Evolutionary conservation across 1,140 invertebrate species (phyloP), one percentile per base, ranked within the genome.

Genomic region (Monomorium pharaonis): DNA sequence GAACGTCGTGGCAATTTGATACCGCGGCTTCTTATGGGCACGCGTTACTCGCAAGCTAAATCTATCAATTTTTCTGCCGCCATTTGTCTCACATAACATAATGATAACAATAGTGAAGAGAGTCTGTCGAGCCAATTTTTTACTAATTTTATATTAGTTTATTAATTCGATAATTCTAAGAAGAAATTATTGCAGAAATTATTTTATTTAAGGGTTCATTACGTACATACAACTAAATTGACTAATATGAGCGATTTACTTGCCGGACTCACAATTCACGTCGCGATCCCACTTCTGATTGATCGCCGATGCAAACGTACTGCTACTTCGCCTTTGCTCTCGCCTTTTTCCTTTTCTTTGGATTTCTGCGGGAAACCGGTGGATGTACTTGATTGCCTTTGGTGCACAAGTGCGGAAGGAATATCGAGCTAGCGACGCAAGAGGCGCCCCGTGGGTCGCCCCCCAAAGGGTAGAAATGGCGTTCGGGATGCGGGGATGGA

Each of bases 351-450:
- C 24, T 81, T 44, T 27, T 30, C 37, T 24, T 42, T 58, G 14
- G 27, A 33, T 33, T 60, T 21, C 27, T 4, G 44, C 42, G 51
- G 67, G 42, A 37, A 56, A 72, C n/a, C 27, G 37, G 37, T 16
- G 78, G 54, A 76, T 69, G 67, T 87, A 77, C 81, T 85, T 89
- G 85, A 89, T 90, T 76, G 76, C 74, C 49, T 85, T 88, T 75
- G 63, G 75, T 65, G 86, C 75, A 86, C 65, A 56, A 91, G 85
- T 86, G 90, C 83, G 89, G 87, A 91, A 90, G 70, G 80, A 90
- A 83, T 90, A 91, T 90, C 87, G 89, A 90, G 85, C 67, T 58
- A 49, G 21, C 63, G 84, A 49, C n/a, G 54, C 27, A 58, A 70
- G 62, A 69, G 62, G 56, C 33, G 54, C 37, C n/a, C 24, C 24